Conservation (phyloP, 2,888 invertebrate genomes). For the Lomographa bimaculata region DNA sequence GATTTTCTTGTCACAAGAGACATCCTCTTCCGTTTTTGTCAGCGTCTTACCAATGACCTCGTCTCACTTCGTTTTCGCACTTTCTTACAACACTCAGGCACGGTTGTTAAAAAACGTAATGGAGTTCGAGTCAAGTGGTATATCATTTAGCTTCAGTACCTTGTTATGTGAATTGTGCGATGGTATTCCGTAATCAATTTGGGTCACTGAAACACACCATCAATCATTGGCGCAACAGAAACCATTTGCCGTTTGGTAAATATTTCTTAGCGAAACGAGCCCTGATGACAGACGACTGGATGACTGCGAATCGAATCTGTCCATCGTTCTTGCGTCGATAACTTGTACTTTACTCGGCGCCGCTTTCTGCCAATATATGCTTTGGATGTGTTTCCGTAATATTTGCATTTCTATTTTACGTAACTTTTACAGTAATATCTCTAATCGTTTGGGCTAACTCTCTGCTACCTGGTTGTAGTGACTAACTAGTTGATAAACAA, state of each 20-base stretch:
- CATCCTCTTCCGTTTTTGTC: constrained; percentile 44
- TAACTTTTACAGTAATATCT: constrained; percentile 42
- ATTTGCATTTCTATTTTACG: constrained; percentile 54
- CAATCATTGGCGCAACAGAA: constrained; percentile 32
- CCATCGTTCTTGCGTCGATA: constrained; percentile 36
- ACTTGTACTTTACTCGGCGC: constrained; percentile 16
- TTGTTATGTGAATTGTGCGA: constrained; percentile 14
- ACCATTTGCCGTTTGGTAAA: constrained; percentile 27
- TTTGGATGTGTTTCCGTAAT: constrained; percentile 50
- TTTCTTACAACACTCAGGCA: constrained; percentile 37
- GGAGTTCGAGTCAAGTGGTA: constrained; percentile 14
- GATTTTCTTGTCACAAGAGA: constrained; percentile 31
- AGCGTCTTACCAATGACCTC: constrained; percentile 52
- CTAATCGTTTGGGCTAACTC: constrained; percentile 34
- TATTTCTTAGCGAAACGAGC: constrained; percentile 24
- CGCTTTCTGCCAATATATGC: constrained; percentile 35
- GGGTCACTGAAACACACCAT: constrained; percentile 30
- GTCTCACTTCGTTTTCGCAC: constrained; percentile 44
- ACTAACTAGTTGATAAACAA: constrained; percentile 33
- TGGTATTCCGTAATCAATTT: constrained; percentile 29
- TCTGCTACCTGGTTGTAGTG: constrained; percentile 21
- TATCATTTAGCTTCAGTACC: constrained; percentile 7
- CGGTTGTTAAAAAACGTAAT: constrained; percentile 11
- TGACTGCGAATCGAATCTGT: constrained; percentile 39
- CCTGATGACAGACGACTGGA: constrained; percentile 23